Conservation (phyloP, 2,888 invertebrate genomes). For the Trissolcus brochymenae region DNA sequence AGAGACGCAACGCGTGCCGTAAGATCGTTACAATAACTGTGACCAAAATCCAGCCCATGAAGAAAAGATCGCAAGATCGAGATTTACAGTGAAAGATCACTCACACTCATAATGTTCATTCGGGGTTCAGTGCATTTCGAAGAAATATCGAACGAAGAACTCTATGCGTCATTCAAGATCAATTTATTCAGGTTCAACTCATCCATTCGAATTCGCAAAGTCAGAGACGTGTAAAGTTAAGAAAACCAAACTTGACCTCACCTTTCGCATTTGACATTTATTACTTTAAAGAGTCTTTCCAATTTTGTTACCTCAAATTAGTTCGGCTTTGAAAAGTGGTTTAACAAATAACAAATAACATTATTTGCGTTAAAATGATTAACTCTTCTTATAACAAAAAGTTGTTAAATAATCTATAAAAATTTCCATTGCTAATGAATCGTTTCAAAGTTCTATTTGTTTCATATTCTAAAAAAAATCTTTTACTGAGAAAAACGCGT, state of each 20-base stretch:
- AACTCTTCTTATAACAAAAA: too few relatives aligned
- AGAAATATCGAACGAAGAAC: constrained; percentile 34
- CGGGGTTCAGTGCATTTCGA: constrained; percentile 10
- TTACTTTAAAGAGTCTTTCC: too few relatives aligned
- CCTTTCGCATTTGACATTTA: too few relatives aligned
- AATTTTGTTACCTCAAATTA: too few relatives aligned
- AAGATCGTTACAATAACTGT: constrained; percentile 29
- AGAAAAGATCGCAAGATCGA: constrained; percentile 17
- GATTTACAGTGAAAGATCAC: neutral
- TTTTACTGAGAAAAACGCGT: too few relatives aligned
- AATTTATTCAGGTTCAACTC: constrained; percentile 23
- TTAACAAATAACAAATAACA: too few relatives aligned
- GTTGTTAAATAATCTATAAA: too few relatives aligned
- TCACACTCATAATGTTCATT: neutral
- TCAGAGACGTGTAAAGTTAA: constrained; percentile 13
- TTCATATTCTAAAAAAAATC: too few relatives aligned
- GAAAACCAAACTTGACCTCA: constrained; percentile 11
- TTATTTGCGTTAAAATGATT: too few relatives aligned
- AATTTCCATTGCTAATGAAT: too few relatives aligned
- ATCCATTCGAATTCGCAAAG: constrained; percentile 21
- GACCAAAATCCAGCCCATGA: constrained; percentile 4
- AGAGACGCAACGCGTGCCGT: constrained; percentile 18
- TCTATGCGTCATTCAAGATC: constrained; percentile 30
- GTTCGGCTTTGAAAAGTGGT: too few relatives aligned
- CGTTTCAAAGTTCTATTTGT: too few relatives aligned